Base-by-base conservation (phyloP, 2,113 vertebrate genomes). In the Bos javanicus region DNA sequence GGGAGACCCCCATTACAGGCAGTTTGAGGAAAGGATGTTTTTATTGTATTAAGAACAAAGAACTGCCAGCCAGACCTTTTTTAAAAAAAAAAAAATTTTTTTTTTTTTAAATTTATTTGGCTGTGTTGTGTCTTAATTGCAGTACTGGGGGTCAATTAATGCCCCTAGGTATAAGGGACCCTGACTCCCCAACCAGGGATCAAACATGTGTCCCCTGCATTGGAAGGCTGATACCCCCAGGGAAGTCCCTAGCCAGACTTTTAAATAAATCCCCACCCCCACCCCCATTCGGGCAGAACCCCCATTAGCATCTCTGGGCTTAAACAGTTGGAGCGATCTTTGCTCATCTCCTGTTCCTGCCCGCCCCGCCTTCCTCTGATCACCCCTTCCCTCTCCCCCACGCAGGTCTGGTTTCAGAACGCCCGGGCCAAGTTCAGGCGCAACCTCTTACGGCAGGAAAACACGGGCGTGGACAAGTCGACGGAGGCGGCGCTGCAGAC, bases 351-450 rank as follows among this genome's bases (percentile, higher is more conserved):
- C 17, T 5, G 50, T 4, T 21, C 30, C 52, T 5, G 28, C 33
- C 76, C 1, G 39, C 39, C 71, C 71, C 39, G 28, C 36, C 52
- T 59, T 36, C 57, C 59, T 30, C 81, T 97, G 87, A 97, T 98
- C 98, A 89, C 98, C 94, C 98, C 97, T 98, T 96, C 89, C 98
- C 94, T 98, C 46, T 96, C 96, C 97, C 97, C 96, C 97, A 84
- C 97, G 91, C 50, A 99, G 99, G 99, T 99, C 95, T 99, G 99
- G 99, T 99, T 99, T 98, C 99, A 99, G 98, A 99, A 99, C 3
- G 99, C 99, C 93, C 98, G 99, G 97, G 99, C 99, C 98, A 99
- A 99, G 98, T 99, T 99, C 99, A 98, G 99, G 98, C 99, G 99
- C 99, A 99, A 99, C 99, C 99, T 99, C 96, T 99, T 99, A 98